Evolutionary conservation across 2,113 vertebrate species (phyloP).

Genomic region (Rattus rattus): DNA sequence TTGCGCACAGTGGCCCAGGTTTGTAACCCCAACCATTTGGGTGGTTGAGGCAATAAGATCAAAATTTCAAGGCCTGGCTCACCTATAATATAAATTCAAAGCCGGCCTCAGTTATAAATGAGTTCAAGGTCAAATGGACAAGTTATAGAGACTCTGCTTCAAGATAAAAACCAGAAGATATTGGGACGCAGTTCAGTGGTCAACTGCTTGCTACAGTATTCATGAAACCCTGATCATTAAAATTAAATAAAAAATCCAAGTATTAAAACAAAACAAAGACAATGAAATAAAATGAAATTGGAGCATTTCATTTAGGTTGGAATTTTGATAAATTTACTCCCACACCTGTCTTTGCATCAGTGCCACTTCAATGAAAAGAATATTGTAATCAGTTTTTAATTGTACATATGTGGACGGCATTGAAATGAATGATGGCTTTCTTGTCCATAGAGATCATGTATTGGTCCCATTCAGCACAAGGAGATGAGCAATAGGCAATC

Average conservation of each 20-base stretch:
- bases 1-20: too few species aligned
- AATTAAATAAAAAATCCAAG: neutral
- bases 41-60: neutral
- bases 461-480: neutral
- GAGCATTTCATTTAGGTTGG: neutral
- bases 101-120: neutral
- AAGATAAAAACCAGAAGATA: too few species aligned
- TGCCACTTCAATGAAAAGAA: neutral
- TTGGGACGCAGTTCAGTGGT: neutral
- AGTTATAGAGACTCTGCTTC: neutral
- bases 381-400: neutral
- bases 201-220: too few species aligned
- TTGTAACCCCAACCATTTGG: neutral
- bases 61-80: neutral
- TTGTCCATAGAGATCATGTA: neutral
- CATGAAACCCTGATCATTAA: neutral
- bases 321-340: constrained; percentile 25
- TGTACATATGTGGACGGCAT: neutral
- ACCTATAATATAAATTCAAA: neutral
- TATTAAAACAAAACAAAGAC: neutral
- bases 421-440: neutral
- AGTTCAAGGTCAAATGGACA: neutral
- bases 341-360: neutral
- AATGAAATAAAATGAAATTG: neutral
- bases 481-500: neutral